Percentiles rank a stretch among this genome's conserved stretches.
Conservation (phyloP, 2,888 invertebrate genomes). For the Zhuqinia jingwanae region DNA sequence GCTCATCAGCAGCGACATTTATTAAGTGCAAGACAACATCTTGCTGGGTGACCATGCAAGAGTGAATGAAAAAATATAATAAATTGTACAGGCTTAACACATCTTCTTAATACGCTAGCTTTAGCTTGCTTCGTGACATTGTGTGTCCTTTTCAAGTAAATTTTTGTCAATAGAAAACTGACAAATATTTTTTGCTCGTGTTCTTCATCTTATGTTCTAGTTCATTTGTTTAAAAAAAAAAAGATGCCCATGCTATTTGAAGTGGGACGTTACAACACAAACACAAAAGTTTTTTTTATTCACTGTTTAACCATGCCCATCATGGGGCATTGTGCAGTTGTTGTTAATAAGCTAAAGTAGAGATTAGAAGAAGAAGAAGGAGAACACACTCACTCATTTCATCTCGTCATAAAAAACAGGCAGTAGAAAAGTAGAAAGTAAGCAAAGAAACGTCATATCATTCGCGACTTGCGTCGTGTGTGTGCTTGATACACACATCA, state of each 20-base stretch:
- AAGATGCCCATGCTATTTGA: background rate
- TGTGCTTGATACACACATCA: slow-evolving; percentile 45
- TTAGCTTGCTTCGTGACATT: background rate
- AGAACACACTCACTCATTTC: slow-evolving; percentile 27
- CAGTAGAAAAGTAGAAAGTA: slow-evolving; percentile 9
- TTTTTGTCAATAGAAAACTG: slow-evolving; percentile 54
- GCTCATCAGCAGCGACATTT: too few relatives aligned
- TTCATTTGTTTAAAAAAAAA: slow-evolving; percentile 33
- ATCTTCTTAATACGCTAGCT: background rate
- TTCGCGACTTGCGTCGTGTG: slow-evolving; percentile 70
- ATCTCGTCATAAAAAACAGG: slow-evolving; percentile 24
- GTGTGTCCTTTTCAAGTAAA: slow-evolving; percentile 50
- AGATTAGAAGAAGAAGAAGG: slow-evolving; percentile 30
- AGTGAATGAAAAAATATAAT: background rate
- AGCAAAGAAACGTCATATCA: slow-evolving; percentile 15
- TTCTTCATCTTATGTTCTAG: slow-evolving; percentile 37
- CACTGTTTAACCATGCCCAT: slow-evolving; percentile 15
- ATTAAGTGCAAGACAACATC: too few relatives aligned
- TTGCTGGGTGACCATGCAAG: slow-evolving; percentile 23
- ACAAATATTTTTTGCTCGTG: slow-evolving; percentile 52
- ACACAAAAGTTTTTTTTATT: slow-evolving; percentile 2
- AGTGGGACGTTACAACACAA: background rate
- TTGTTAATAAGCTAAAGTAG: background rate
- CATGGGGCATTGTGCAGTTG: slow-evolving; percentile 23
- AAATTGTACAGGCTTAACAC: background rate